Evolutionary conservation across 1,140 invertebrate genomes (phyloP), one percentile per base, ranked within the genome.

Genomic region (Rhagoletis pomonella): DNA sequence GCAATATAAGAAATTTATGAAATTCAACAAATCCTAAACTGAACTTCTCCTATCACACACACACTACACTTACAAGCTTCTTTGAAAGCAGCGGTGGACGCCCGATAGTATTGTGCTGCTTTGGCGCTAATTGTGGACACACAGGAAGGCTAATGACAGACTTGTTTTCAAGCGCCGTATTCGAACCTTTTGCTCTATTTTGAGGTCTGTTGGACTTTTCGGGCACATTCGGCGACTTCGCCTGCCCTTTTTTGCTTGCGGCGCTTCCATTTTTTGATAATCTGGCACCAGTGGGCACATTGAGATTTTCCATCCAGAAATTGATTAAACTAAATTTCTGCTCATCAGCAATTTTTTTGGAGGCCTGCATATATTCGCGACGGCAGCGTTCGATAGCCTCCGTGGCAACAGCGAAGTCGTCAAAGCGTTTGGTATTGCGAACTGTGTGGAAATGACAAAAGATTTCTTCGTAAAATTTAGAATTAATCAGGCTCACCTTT

Each of bases 271-370:
- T 55, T 58, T 55, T 87, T 12, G 2, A 7, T 60, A 19, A 42
- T 17, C 44, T 60, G 9, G 55, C 59, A 64, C 60, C 69, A 39
- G 69, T 87, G 14, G 50, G 29, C 10, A 85, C 44, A 58, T 84
- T 62, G 12, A 84, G 44, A 65, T 87, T 60, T 7, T 65, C 19
- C 19, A 87, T 12, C 87, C 87, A 87, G 85, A 44, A 87, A 67
- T 85, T 12, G 47, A 85, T 67, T 17, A 87, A 58, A 60, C 64
- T 55, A 85, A 87, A 87, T 59, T 85, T 77, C 0, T 85, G 42
- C 29, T 87, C 87, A 3, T 87, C 87, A 5, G 44, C 29, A 44
- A 87, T 87, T 69, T 85, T 85, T 55, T 19, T 55, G 1, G 39
- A 85, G 2, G 64, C 17, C 0, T 19, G 29, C 17, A n/a, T 50